Evolutionary conservation across 1,140 invertebrate species (phyloP), one percentile per base, ranked within the genome.

Genomic region (Calephelis virginiensis): DNA sequence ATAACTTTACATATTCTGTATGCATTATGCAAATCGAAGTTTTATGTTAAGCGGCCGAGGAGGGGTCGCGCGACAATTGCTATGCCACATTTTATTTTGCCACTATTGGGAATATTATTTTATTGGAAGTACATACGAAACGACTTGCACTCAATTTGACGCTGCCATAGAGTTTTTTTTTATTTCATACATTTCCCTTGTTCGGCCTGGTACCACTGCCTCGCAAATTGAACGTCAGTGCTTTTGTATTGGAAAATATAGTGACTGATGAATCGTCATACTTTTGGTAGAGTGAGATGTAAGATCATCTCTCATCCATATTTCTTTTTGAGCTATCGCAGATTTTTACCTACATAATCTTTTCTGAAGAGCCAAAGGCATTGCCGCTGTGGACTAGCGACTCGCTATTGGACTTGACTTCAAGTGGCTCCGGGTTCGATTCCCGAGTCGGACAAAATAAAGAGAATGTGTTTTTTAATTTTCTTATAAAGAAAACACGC

Each of bases 1-100:
- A 87, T 88, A 86, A 88, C 83, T 90, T 90, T 88, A 90, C 83
- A 89, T 89, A 90, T 89, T 88, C 84, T 75, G 82, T 85, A 89
- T 90, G 81, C 83, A 90, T 88, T 89, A 90, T 90, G 86, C 87
- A 85, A 84, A 90, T 90, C 81, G 83, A 82, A 85, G 80, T 86
- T 89, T 89, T 89, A 89, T 89, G 85, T 85, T 85, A 89, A 88
- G 82, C 76, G 73, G 69, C 71, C 49, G 70, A 72, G 66, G 72
- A 72, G 71, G 71, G 66, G 69, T 66, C 70, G 73, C 64, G 64
- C 64, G 37, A 72, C 64, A 73, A 67, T 64, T 28, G 71, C 17
- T 61, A 66, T 69, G 69, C 70, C 69, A 78, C 75, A 77, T 76
- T 80, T 78, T 66, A 75, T 70, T 75, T 64, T 56, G 71, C 76